Conservation (phyloP, 2,113 vertebrate genomes). For the Ammodytes marinus region DNA sequence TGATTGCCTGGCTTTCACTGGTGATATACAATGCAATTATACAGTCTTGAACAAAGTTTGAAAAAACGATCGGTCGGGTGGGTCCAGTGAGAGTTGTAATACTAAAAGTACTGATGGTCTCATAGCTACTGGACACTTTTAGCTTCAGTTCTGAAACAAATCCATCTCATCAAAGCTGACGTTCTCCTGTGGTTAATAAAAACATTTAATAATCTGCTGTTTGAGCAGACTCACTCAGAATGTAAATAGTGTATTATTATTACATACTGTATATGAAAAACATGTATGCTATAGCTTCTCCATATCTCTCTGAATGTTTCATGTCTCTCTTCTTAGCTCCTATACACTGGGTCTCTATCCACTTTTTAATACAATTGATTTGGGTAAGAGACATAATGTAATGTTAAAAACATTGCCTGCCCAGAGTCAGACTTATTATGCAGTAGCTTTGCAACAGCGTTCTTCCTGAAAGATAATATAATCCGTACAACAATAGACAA, state of each 20-base stretch:
- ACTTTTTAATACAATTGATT: constrained; percentile 1
- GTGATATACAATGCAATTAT: constrained; percentile 60
- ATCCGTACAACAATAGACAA: too few relatives aligned
- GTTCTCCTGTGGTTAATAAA: constrained; percentile 47
- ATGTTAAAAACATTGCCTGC: not conserved
- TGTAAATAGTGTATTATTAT: constrained; percentile 44
- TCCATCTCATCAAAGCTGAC: constrained; percentile 45
- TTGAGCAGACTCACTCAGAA: constrained; percentile 35
- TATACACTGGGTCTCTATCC: not conserved
- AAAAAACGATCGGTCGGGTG: not conserved
- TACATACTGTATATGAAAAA: constrained; percentile 28
- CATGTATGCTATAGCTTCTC: constrained; percentile 20
- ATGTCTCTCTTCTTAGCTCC: constrained; percentile 17
- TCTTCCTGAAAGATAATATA: too few relatives aligned
- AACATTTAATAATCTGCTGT: constrained; percentile 51
- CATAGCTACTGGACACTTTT: constrained; percentile 34
- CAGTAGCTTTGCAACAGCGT: too few relatives aligned
- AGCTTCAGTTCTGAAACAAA: constrained; percentile 48
- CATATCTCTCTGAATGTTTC: constrained; percentile 2
- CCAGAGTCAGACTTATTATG: too few relatives aligned
- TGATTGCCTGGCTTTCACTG: constrained; percentile 39
- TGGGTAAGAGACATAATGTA: not conserved
- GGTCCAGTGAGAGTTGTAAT: constrained; percentile 30
- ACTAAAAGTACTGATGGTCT: constrained; percentile 35
- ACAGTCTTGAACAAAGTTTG: constrained; percentile 2